Evolutionary conservation across 2,113 vertebrate species (phyloP), one percentile per base, ranked within the genome.

Genomic region (Steatornis caripensis): DNA sequence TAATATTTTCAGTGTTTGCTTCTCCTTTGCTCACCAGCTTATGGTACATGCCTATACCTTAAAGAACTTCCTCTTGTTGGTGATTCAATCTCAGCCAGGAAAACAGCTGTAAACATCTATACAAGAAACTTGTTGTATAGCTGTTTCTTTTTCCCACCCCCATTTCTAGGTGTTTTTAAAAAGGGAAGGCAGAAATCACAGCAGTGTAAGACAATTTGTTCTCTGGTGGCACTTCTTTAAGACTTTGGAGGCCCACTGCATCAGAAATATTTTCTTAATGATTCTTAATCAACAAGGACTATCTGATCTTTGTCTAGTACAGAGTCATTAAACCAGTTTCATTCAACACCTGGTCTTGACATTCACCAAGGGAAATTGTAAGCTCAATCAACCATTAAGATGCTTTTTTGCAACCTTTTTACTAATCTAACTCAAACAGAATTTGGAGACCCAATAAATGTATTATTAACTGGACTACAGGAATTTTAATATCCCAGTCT

Each of bases 151-250:
- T 78, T 41, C n/a, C 9, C 10, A 39, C 5, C 10, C 10, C 3
- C 12, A 45, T 6, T 2, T 11, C 0, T 0, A 60, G 12, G 0
- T 36, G 2, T 65, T 84, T 90, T 41, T 41, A 17, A 48, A 79
- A 83, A 30, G 14, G 2, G 4, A 87, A 69, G 18, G 24, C 15
- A 84, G 37, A 24, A 90, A 54, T 79, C 8, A 54, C 0, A 2
- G 29, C 8, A 49, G 5, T 23, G 12, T 51, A 15, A 65, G 26
- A 36, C 3, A 39, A 30, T 57, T 84, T 61, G 8, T 36, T 64
- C 14, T 62, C 19, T 88, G 27, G 5, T 90, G 30, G 21, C 11
- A 51, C 20, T 45, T 46, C 32, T 53, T 71, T 69, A 61, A 51
- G 14, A 18, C 22, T 91, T 78, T 39, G 27, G 27, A 85, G 7